These are phyloP conservation scores for Dryomyza anilis DNA, from an alignment of 2,888 invertebrate genomes.

Conservation along the genomic window DNA sequence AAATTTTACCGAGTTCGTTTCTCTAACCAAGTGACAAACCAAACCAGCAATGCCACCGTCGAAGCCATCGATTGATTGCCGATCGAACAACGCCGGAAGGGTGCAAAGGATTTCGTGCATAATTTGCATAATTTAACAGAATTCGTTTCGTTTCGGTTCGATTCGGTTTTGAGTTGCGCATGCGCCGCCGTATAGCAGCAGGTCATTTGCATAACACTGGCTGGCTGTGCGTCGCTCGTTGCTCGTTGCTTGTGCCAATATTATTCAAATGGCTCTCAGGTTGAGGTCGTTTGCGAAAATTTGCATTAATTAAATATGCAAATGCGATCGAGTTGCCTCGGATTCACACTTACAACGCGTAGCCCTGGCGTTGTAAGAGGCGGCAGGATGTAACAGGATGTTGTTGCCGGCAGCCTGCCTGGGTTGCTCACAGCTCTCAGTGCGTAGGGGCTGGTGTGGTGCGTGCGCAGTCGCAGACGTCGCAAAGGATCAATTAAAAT, in stretches of 20 bases:
- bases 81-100: conserved; percentile 15
- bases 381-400: conserved; percentile 14
- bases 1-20: conserved; percentile 29
- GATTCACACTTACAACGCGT: too few relatives aligned
- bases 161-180: conserved; percentile 36
- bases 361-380: too few relatives aligned
- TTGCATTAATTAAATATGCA: conserved; percentile 22
- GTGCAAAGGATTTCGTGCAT: conserved; percentile 19
- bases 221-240: conserved; percentile 22
- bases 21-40: conserved; percentile 48
- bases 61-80: conserved; percentile 29
- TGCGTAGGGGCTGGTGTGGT: conserved; percentile 8
- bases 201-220: conserved; percentile 58
- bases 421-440: too few relatives aligned
- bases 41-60: conserved; percentile 32
- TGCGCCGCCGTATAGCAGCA: conserved; percentile 38
- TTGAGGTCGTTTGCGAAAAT: conserved; percentile 20
- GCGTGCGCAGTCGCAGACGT: conserved; percentile 35
- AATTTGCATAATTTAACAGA: conserved; percentile 47
- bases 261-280: conserved; percentile 44
- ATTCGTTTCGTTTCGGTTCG: conserved; percentile 39
- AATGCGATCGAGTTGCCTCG: conserved; percentile 13
- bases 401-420: conserved; percentile 32
- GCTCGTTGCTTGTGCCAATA: conserved; percentile 45
- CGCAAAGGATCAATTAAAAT: conserved; percentile 32